Percentiles rank a stretch among this genome's conserved stretches.
phyloP scores from a whole-genome alignment of 2,888 invertebrate species.

The Phlogophora meticulosa region DNA sequence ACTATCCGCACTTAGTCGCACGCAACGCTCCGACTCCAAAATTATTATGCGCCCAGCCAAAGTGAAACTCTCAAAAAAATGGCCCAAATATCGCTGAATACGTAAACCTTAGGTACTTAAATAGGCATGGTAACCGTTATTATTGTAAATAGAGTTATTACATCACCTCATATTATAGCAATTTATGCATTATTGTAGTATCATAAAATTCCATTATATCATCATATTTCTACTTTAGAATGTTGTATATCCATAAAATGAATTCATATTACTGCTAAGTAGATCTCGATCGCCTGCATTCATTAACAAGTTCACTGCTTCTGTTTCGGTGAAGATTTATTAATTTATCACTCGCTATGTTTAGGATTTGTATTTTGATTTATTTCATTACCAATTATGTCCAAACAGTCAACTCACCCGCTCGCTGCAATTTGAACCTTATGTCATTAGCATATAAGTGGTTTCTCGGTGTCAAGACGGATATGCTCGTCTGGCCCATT shows the following conservation, averaged over 20 bases:
- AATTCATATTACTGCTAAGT: conserved; percentile 8
- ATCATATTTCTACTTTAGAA: conserved; percentile 31
- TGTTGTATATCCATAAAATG: conserved; percentile 20
- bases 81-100: neutral
- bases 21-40: too few relatives aligned
- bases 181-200: conserved; percentile 31
- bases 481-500: conserved; percentile 79
- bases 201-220: conserved; percentile 35
- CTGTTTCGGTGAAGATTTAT: neutral
- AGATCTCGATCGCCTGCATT: conserved; percentile 4
- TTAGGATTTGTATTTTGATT: neutral
- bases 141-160: conserved; percentile 19
- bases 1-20: too few relatives aligned
- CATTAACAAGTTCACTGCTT: conserved; percentile 11
- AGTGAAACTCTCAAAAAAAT: too few relatives aligned
- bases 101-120: neutral
- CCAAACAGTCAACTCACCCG: conserved; percentile 29
- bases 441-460: conserved; percentile 69
- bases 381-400: neutral
- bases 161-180: conserved; percentile 21
- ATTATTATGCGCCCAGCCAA: too few relatives aligned
- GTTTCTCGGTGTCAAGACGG: conserved; percentile 81
- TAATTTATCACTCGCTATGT: neutral
- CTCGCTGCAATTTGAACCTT: conserved; percentile 11
- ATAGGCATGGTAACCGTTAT: too few relatives aligned